phyloP scores from a whole-genome alignment of 2,888 invertebrate species.

The Ophion slaviceki region DNA sequence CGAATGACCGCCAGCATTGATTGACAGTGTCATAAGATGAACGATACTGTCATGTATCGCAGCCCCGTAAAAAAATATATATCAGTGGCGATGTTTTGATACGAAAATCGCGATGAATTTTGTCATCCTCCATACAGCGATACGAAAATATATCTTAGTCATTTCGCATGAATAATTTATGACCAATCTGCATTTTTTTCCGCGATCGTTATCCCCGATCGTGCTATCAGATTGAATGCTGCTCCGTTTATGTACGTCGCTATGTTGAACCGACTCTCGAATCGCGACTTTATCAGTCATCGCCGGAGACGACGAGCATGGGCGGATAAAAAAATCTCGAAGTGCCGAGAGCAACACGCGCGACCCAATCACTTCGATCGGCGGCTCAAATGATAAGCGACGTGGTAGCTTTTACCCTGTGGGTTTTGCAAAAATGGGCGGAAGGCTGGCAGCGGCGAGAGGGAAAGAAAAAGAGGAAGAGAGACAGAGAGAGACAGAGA shows the following conservation, averaged over 20 bases:
- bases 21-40: background rate
- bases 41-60: background rate
- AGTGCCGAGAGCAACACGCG: constrained; percentile 23
- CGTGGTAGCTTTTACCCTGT: constrained; percentile 19
- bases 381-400: constrained; percentile 22
- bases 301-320: background rate
- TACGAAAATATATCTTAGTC: background rate
- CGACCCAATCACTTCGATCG: constrained; percentile 34
- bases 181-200: background rate
- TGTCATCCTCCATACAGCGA: too few relatives aligned
- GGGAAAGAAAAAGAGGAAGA: background rate
- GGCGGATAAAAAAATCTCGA: background rate
- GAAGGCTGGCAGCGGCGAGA: background rate
- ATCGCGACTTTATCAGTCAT: constrained; percentile 17
- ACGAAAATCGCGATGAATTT: background rate
- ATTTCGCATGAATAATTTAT: background rate
- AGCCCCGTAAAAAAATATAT: background rate
- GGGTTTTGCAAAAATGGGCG: constrained; percentile 3
- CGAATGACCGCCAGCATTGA: background rate
- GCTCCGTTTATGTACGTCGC: background rate
- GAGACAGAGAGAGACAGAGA: background rate
- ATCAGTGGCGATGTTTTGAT: background rate
- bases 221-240: background rate
- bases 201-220: background rate
- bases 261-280: background rate